A percentile compares a stretch with the other conserved stretches of the same genome.
These are phyloP conservation scores for Yponomeuta malinellus DNA, from an alignment of 2,888 invertebrate genomes.

Conservation along the genomic window DNA sequence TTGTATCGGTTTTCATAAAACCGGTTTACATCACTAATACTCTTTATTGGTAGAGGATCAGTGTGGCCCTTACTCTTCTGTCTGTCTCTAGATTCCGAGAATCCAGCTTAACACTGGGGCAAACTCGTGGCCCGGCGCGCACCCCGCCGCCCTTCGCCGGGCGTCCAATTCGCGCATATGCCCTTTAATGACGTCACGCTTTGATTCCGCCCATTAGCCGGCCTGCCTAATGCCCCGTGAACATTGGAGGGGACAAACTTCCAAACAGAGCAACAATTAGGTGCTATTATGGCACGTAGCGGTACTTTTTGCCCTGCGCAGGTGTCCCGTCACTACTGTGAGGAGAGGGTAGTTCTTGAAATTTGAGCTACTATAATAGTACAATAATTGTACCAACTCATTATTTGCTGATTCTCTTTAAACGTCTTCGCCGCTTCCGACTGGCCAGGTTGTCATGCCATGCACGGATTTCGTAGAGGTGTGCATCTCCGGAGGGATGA, in stretches of 20 bases:
- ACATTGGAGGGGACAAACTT: conserved; percentile 31
- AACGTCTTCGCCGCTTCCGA: no score
- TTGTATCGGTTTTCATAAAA: no score
- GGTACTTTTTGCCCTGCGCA: background rate
- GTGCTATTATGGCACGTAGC: conserved; percentile 1
- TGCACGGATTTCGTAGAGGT: no score
- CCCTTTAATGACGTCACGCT: conserved; percentile 42
- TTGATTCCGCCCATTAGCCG: conserved; percentile 29
- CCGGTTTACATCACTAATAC: no score
- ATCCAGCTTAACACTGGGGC: background rate
- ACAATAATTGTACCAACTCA: no score
- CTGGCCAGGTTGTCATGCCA: no score
- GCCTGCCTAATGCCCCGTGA: conserved; percentile 34
- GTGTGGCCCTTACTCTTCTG: no score
- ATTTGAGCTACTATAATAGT: background rate
- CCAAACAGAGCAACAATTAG: conserved; percentile 10
- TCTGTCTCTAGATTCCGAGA: no score
- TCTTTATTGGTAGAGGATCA: no score
- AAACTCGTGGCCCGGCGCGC: background rate
- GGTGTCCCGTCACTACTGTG: background rate
- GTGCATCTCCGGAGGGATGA: no score
- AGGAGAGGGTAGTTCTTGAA: background rate
- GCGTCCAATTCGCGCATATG: conserved; percentile 33
- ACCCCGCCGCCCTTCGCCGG: conserved; percentile 5
- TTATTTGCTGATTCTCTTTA: no score